These are phyloP conservation scores for Callocephalon fimbriatum DNA, from an alignment of 2,113 vertebrate genomes.

Conservation along the genomic window DNA sequence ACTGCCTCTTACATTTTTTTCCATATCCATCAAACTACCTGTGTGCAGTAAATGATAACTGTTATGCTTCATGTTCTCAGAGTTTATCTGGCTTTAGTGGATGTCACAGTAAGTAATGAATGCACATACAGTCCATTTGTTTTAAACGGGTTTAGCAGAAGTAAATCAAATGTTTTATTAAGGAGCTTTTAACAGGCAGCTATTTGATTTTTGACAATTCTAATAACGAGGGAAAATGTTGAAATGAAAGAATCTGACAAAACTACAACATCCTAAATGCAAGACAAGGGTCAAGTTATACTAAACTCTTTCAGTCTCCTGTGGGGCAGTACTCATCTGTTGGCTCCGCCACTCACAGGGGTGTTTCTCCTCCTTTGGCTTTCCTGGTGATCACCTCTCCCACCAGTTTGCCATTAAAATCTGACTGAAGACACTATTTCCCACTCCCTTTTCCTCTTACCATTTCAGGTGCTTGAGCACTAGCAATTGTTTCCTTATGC, in stretches of 20 bases:
- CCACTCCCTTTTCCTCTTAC: neutral
- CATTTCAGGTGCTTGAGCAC: neutral
- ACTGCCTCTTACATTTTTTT: neutral
- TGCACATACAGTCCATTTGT: neutral
- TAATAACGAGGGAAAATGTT: neutral
- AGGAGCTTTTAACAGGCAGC: neutral
- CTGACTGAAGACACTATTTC: neutral
- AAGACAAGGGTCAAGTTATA: neutral
- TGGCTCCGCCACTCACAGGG: fast-evolving
- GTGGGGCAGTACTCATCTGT: neutral
- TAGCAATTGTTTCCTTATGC: neutral
- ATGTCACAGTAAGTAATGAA: neutral
- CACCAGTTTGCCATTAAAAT: neutral
- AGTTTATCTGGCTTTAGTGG: neutral
- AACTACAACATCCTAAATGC: neutral
- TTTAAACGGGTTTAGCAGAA: neutral
- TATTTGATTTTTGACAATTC: neutral
- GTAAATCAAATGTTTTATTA: neutral
- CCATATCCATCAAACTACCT: neutral
- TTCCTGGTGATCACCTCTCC: neutral
- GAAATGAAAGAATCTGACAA: neutral
- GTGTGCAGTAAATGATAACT: neutral
- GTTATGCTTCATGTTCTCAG: neutral
- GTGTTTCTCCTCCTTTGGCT: neutral
- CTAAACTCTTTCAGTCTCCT: neutral